phyloP scores from a whole-genome alignment of 2,888 invertebrate species.

The Trisateles emortualis region DNA sequence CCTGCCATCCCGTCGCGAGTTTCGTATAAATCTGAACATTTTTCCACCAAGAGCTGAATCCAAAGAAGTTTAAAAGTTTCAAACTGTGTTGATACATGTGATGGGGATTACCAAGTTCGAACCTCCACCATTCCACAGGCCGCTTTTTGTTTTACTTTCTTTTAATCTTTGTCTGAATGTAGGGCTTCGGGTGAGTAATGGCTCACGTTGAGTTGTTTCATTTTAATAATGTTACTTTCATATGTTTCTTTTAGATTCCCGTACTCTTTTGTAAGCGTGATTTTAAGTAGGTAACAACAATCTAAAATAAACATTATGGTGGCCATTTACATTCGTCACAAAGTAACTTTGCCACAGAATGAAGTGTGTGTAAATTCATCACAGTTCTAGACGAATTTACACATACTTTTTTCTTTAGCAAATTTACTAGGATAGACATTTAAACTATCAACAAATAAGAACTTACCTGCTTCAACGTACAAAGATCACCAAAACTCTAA shows the following conservation, averaged over 20 bases:
- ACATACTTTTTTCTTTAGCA: too few relatives aligned
- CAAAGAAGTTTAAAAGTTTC: conserved; percentile 64
- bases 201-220: conserved; percentile 11
- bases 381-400: too few relatives aligned
- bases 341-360: too few relatives aligned
- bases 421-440: too few relatives aligned
- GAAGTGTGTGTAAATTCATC: too few relatives aligned
- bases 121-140: conserved; percentile 32
- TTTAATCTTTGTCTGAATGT: conserved; percentile 32
- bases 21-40: conserved; percentile 66
- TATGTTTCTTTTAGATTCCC: not conserved
- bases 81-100: conserved; percentile 67
- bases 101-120: conserved; percentile 58
- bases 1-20: conserved; percentile 24
- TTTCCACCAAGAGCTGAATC: conserved; percentile 60
- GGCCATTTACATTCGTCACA: too few relatives aligned
- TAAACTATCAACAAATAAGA: too few relatives aligned
- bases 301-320: too few relatives aligned
- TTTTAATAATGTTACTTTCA: conserved; percentile 16
- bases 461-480: too few relatives aligned
- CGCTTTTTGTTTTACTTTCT: conserved; percentile 45
- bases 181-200: conserved; percentile 19
- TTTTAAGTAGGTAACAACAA: too few relatives aligned
- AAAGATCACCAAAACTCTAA: conserved; percentile 3
- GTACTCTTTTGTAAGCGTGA: too few relatives aligned